A percentile compares a stretch with the other conserved stretches of the same genome.
phyloP scores from a whole-genome alignment of 2,113 vertebrate genomes.

The Fulmarus glacialis region DNA sequence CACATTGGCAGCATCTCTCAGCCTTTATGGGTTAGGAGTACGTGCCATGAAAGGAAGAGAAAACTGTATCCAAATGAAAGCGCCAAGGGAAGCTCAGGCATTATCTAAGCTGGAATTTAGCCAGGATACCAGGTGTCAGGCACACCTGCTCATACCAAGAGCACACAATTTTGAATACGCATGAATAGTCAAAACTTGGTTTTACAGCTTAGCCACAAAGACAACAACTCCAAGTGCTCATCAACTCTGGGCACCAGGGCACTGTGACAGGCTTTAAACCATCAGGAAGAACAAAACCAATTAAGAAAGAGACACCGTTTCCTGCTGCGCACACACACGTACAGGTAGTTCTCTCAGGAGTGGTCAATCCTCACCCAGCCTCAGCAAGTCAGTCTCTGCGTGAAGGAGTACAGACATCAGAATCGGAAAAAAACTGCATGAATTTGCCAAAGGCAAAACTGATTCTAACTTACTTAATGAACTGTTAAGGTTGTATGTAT shows the following conservation, averaged over 20 bases:
- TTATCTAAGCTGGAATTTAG: background rate
- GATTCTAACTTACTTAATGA: background rate
- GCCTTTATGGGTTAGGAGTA: background rate
- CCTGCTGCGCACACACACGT: background rate
- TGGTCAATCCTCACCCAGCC: background rate
- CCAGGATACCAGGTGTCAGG: background rate
- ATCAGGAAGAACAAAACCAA: background rate
- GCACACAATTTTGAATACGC: background rate
- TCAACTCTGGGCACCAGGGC: background rate
- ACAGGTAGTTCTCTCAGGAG: background rate
- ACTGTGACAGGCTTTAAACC: background rate
- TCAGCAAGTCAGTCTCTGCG: background rate
- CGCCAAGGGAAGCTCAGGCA: background rate
- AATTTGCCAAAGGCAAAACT: background rate
- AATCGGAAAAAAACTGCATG: accelerated
- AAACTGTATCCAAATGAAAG: background rate
- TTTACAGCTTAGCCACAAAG: background rate
- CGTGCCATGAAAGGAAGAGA: background rate
- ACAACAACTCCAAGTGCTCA: background rate
- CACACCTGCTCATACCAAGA: background rate
- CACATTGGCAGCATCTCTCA: background rate
- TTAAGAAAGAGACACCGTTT: background rate
- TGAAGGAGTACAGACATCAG: background rate
- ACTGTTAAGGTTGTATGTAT: background rate
- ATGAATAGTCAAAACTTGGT: background rate